Evolutionary conservation across 2,113 vertebrate species (phyloP).

Genomic region (Lophius piscatorius): DNA sequence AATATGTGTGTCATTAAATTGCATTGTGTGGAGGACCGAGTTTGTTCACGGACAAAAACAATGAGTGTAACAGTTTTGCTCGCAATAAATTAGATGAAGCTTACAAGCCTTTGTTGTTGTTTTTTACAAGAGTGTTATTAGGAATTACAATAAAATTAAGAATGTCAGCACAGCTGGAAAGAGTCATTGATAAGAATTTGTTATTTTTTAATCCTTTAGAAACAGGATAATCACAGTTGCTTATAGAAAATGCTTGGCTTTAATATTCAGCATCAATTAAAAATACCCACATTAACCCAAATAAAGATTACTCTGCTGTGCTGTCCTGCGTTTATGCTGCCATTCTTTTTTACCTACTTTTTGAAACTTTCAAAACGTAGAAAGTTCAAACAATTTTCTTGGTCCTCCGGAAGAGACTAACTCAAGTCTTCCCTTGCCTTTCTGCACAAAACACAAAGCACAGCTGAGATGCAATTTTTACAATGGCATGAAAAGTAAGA

Average conservation of each 20-base stretch:
- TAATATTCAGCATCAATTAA: conserved; percentile 3
- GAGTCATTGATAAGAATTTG: conserved; percentile 8
- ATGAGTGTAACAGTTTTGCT: conserved; percentile 16
- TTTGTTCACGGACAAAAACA: conserved; percentile 45
- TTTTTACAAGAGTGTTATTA: conserved; percentile 31
- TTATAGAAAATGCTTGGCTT: neutral
- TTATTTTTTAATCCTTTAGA: conserved; percentile 17
- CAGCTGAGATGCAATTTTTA: no score
- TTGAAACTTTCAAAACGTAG: neutral
- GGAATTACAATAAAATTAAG: conserved; percentile 22
- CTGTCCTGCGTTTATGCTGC: neutral
- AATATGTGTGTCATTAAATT: conserved; percentile 24
- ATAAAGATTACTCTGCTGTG: neutral
- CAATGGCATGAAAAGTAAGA: no score
- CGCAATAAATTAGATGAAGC: conserved; percentile 18
- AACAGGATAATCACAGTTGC: neutral
- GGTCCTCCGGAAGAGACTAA: neutral
- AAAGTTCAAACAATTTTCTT: neutral
- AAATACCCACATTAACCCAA: neutral
- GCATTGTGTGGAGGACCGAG: neutral
- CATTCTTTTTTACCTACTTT: no score
- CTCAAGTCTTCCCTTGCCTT: no score
- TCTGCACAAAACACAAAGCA: no score
- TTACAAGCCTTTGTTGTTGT: conserved; percentile 33
- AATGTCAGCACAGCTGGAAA: conserved; percentile 1